Evolutionary conservation across 2,113 vertebrate genomes (phyloP).

Genomic region (Ivindomyrus marchei): DNA sequence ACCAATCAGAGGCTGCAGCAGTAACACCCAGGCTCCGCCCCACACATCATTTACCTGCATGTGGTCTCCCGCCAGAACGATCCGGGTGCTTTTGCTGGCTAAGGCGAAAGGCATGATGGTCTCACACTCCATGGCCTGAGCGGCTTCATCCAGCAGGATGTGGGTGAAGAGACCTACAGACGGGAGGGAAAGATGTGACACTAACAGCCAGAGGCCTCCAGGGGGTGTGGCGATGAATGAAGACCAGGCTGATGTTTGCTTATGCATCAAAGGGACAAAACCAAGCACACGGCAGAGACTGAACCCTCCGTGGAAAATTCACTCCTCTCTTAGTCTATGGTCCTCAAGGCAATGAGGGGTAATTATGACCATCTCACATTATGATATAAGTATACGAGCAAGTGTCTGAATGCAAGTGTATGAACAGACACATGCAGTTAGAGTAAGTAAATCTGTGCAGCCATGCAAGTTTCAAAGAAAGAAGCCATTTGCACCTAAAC

Average conservation of each 20-base stretch:
- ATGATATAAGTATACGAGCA: not conserved
- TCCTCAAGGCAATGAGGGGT: not conserved
- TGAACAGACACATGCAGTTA: not conserved
- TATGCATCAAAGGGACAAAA: not conserved
- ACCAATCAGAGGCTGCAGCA: not conserved
- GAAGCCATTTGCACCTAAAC: not conserved
- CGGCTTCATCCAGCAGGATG: slow-evolving; percentile 95
- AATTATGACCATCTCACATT: not conserved
- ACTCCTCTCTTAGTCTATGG: not conserved
- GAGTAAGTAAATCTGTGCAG: not conserved
- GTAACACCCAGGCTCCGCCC: not conserved
- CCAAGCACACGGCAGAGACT: not conserved
- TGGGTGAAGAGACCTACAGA: slow-evolving; percentile 86
- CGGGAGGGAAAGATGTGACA: slow-evolving; percentile 31
- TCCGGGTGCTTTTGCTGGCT: slow-evolving; percentile 81
- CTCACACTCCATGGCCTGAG: slow-evolving; percentile 98
- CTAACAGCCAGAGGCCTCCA: not conserved
- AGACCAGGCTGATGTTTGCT: not conserved
- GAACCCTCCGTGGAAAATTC: not conserved
- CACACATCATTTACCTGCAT: slow-evolving; percentile 78
- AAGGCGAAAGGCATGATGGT: slow-evolving; percentile 97
- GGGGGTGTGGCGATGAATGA: not conserved
- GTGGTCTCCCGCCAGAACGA: slow-evolving; percentile 96
- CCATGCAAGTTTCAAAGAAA: not conserved
- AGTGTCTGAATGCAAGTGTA: no score